Evolutionary conservation across 1,140 invertebrate genomes (phyloP).

Genomic region (Asobara japonica): DNA sequence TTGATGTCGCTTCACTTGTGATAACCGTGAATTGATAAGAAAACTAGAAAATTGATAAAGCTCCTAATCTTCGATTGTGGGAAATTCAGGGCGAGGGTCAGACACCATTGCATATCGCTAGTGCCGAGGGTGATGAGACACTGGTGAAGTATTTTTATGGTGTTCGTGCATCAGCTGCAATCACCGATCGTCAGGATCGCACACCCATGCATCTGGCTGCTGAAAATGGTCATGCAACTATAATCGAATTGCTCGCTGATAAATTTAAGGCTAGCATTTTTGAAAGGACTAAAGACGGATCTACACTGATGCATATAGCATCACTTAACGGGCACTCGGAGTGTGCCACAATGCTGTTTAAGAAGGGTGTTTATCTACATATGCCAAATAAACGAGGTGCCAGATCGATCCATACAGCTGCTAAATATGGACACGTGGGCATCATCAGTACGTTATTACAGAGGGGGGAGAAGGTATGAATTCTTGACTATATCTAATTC

Average conservation of each 20-base stretch:
- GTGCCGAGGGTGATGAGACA: slow-evolving; percentile 93
- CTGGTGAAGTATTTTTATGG: slow-evolving; percentile 96
- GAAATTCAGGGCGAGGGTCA: slow-evolving; percentile 89
- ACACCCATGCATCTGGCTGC: slow-evolving; percentile 98
- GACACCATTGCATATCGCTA: slow-evolving; percentile 92
- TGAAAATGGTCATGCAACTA: slow-evolving; percentile 93
- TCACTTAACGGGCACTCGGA: slow-evolving; percentile 96
- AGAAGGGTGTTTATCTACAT: slow-evolving; percentile 98
- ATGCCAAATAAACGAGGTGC: slow-evolving; percentile 99
- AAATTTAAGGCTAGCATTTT: slow-evolving; percentile 97
- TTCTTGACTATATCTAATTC: not conserved
- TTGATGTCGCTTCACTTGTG: no score
- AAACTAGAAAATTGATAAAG: not conserved
- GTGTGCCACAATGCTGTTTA: slow-evolving; percentile 98
- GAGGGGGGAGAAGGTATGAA: slow-evolving; percentile 90
- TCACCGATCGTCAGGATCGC: slow-evolving; percentile 94
- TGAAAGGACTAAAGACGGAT: slow-evolving; percentile 95
- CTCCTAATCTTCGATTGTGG: no score
- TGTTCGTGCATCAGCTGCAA: slow-evolving; percentile 90
- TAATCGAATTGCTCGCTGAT: slow-evolving; percentile 96
- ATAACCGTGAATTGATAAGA: no score
- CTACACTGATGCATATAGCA: slow-evolving; percentile 97
- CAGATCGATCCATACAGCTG: slow-evolving; percentile 91
- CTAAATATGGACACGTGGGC: slow-evolving; percentile 92
- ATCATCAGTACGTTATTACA: slow-evolving; percentile 96